Evolutionary conservation across 2,888 invertebrate species (phyloP).

Genomic region (Eupeodes latifasciatus): DNA sequence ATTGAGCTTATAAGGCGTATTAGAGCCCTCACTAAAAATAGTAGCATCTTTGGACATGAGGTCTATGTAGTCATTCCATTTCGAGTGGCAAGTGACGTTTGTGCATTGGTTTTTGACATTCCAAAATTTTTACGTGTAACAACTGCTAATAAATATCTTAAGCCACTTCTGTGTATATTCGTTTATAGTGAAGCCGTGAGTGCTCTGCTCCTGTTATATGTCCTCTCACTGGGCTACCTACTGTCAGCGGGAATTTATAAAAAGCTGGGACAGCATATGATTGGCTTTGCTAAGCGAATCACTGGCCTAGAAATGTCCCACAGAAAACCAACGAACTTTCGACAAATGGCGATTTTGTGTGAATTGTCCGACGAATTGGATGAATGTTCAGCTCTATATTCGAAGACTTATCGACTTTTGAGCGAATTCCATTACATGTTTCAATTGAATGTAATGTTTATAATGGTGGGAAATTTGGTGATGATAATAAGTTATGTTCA

Average conservation of each 20-base stretch:
- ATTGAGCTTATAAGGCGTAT: neutral
- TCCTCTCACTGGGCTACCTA: constrained; percentile 16
- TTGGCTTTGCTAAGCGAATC: neutral
- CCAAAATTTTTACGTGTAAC: neutral
- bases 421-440: neutral
- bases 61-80: neutral
- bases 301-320: neutral
- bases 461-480: neutral
- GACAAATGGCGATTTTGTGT: neutral
- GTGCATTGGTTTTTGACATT: constrained; percentile 9
- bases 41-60: neutral
- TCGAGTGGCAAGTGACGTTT: neutral
- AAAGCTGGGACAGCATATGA: neutral
- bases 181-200: neutral
- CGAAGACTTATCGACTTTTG: neutral
- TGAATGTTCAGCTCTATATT: constrained; percentile 3
- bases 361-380: neutral
- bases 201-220: constrained; percentile 1
- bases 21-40: neutral
- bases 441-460: neutral
- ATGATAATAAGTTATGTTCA: constrained; percentile 38
- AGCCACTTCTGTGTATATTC: neutral
- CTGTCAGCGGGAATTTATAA: constrained; percentile 20
- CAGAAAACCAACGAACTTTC: neutral
- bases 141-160: neutral